Base-by-base conservation (phyloP, 2,888 invertebrate genomes). In the Kuschelorhynchus macadamiae region DNA sequence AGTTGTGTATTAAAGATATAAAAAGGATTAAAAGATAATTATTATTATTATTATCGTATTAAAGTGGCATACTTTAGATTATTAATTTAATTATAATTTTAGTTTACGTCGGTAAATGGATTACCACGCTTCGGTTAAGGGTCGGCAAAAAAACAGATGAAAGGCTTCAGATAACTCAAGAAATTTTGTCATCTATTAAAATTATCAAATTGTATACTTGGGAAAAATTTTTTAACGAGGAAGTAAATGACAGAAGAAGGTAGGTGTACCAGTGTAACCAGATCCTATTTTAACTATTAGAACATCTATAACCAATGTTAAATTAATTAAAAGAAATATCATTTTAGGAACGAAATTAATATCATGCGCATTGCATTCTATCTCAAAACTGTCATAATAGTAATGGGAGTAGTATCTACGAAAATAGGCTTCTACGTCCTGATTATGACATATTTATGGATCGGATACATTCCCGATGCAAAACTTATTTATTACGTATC, bases 401-500 rank as follows among this genome's bases (percentile, higher is more conserved):
- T 79, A 1, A 56, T 80, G 21, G 82, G 81, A 2, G 69, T 77
- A 17, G 46, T 82, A 11, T 78, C 78, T 56, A 76, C 80, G 2
- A 77, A 78, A 71, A 55, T 82, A 2, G 81, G 81, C 8, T 81
- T 82, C 70, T 83, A 80, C 57, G 62, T 81, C 9, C 78, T 82
- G 46, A 72, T 83, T 16, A 76, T 82, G 63, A 88, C 90, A 0
- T 94, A 89, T 79, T 89, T 92, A 30, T 84, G 92, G 53, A 85
- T 90, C 2, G 91, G 91, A 17, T 85, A 91, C 74, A 82, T 88
- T 75, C 88, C 97, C 73, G 91, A 90, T 3, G 92, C 97, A 2
- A 93, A 96, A 80, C 88, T 88, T 79, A 93, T 95, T 12, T 96
- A 96, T 83, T 93, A 96, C 65, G 88, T 96, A 50, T 91, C 95